Evolutionary conservation across 1,140 invertebrate genomes (phyloP), one percentile per base, ranked within the genome.

Genomic region (Drosophila tropicalis): DNA sequence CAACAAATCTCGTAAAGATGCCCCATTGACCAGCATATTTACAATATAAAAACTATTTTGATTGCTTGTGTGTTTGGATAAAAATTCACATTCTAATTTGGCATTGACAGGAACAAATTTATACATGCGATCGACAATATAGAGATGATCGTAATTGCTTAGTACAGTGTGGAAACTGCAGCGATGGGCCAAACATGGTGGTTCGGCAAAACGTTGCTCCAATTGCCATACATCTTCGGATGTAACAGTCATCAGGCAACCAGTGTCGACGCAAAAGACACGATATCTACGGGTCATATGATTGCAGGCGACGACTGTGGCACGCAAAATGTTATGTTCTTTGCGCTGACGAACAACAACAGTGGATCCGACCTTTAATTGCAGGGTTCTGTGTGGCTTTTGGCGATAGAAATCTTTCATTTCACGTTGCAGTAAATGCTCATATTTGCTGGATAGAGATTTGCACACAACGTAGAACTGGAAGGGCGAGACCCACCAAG

Each of bases 241-340:
- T 36, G 94, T 92, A 0, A 96, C 94, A 0, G 94, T 90, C 29
- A 94, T 94, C 29, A 92, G 93, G 84, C 97, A 97, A 34, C 96
- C 96, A 79, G 95, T 96, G 92, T 97, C 96, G 1, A 97, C 93
- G 69, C 95, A 96, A 32, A 94, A 93, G 0, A 96, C 94, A 36
- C 94, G 93, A 78, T 94, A 94, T 68, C 94, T 93, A 7, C 92
- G 92, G 29, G 92, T 90, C 66, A 93, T 92, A 15, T 89, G 87
- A 69, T 94, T 93, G 1, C 93, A 83, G 22, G 94, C 93, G 9
- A 94, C 73, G 1, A 96, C 91, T 61, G 94, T 93, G 1, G 95
- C 96, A 44, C 96, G 92, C 90, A 96, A 95, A 5, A 96, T 91
- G 10, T 94, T 94, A 34, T 93, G 93, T 79, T 96, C 96, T n/a